Base-by-base conservation (phyloP, 2,113 vertebrate genomes). In the Myocastor coypus region DNA sequence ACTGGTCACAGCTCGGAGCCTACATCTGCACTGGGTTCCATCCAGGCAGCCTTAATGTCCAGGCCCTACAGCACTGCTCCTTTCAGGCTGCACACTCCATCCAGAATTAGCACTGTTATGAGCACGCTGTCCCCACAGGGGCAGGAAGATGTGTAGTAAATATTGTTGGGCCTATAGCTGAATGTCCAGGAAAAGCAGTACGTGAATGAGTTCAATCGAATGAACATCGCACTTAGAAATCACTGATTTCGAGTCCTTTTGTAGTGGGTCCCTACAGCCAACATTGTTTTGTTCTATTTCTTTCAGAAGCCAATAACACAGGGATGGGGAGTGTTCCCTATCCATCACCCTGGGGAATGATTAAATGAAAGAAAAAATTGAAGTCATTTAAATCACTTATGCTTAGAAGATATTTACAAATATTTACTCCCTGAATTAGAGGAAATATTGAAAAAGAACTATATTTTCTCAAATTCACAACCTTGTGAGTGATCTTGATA, bases 281-380 rank as follows among this genome's bases (percentile, higher is more conserved):
- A 4, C 30, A 37, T 64, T 69, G 37, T 3, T 93, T 83, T 61
- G 5, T 83, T 46, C 26, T 71, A 73, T 55, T 94, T 95, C 22
- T 28, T 93, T 91, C 32, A 14, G 66, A 96, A 95, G 34, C 17
- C n/a, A 92, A 42, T 40, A 71, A n/a, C n/a, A n/a, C n/a, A n/a
- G n/a, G n/a, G n/a, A n/a, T n/a, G n/a, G n/a, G n/a, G n/a, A n/a
- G n/a, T n/a, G n/a, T n/a, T n/a, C 34, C 2, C 19, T 11, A 4
- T 75, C 26, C 7, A 2, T 57, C 2, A 17, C 24, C 6, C n/a
- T n/a, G 50, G 55, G 32, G 46, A 52, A 66, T 89, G 71, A 64
- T 69, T 84, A 81, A 91, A 57, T 82, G 55, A 75, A 86, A 37
- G 50, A 83, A 50, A 89, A n/a, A 93, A 52, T 34, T 64, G 17